phyloP scores from a whole-genome alignment of 2,797 vertebrate species.

The Peromyscus nudipes region DNA sequence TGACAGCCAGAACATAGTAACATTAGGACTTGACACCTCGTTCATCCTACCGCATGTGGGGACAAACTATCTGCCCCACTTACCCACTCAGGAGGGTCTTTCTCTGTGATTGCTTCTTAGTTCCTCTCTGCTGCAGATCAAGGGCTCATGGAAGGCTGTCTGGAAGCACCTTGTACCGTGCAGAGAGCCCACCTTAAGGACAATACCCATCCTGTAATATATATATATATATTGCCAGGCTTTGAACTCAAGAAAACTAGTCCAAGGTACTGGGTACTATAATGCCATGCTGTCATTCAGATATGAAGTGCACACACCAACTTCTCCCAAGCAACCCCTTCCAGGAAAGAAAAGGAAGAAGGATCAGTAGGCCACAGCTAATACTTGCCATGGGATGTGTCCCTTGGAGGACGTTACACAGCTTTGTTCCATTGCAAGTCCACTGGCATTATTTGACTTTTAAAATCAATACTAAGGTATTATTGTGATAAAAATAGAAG shows the following conservation, averaged over 20 bases:
- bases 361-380: background rate
- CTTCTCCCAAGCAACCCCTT: background rate
- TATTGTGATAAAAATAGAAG: background rate
- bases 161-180: background rate
- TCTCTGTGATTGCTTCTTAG: background rate
- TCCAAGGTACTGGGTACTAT: background rate
- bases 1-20: background rate
- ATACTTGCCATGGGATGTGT: background rate
- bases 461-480: constrained; percentile 35
- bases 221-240: background rate
- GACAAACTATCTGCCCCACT: background rate
- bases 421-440: background rate
- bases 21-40: background rate
- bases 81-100: background rate
- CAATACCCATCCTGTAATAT: background rate
- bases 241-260: background rate
- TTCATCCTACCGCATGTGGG: background rate
- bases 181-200: background rate
- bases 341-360: background rate
- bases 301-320: background rate
- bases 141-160: background rate
- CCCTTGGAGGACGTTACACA: background rate
- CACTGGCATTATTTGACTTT: background rate
- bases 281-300: background rate
- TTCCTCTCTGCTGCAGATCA: background rate